These are phyloP conservation scores for Falco berigora DNA, from an alignment of 2,797 vertebrate genomes.

Conservation along the genomic window DNA sequence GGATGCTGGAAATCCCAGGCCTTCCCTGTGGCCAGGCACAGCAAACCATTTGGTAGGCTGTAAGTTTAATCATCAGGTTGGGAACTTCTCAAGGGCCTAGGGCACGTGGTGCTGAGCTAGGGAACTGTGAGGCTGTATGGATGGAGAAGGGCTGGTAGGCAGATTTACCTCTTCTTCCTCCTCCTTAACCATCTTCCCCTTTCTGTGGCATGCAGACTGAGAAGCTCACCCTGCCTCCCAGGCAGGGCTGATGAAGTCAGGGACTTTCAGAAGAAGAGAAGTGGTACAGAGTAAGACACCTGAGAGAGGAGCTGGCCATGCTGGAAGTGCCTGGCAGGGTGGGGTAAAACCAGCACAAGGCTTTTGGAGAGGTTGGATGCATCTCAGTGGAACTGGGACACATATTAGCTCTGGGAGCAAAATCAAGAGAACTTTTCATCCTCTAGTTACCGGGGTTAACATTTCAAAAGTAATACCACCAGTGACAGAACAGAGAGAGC, in stretches of 20 bases:
- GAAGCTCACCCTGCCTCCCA: slow-evolving; percentile 2
- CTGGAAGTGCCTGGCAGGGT: not conserved
- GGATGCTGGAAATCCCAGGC: not conserved
- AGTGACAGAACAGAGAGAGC: not conserved
- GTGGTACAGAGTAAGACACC: not conserved
- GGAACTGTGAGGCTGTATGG: not conserved
- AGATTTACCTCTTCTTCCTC: not conserved
- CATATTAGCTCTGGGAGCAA: not conserved
- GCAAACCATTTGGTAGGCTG: not conserved
- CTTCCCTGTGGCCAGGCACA: not conserved
- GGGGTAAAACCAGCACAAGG: not conserved
- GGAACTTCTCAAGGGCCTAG: not conserved
- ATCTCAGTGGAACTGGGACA: not conserved
- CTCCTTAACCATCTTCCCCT: not conserved
- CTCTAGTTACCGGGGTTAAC: not conserved
- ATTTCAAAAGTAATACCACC: not conserved
- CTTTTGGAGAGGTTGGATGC: not conserved
- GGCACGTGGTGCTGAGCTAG: not conserved
- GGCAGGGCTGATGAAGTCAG: slow-evolving; percentile 54
- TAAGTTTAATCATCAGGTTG: not conserved
- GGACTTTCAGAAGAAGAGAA: slow-evolving; percentile 39
- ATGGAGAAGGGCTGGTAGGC: not conserved
- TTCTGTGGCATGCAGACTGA: not conserved
- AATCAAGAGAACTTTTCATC: not conserved
- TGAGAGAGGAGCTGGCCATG: not conserved